phyloP scores from a whole-genome alignment of 2,888 invertebrate species.

The Apocheima hispidaria region DNA sequence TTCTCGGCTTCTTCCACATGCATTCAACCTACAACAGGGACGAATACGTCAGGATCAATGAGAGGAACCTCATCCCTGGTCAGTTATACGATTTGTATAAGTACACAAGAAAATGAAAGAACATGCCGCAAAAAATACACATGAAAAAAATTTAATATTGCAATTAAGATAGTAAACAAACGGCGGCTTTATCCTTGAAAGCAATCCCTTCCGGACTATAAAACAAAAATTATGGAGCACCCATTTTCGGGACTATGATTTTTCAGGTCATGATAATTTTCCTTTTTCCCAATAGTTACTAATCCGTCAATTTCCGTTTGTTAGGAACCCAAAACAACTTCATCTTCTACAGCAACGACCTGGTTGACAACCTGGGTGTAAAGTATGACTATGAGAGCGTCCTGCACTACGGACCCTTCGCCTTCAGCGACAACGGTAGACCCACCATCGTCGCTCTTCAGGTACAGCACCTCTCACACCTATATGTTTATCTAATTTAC shows the following conservation, averaged over 20 bases:
- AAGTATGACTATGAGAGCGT: slow-evolving; percentile 91
- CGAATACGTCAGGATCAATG: slow-evolving; percentile 88
- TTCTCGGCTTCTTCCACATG: slow-evolving; percentile 81
- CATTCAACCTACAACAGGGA: slow-evolving; percentile 77
- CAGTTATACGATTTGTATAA: slow-evolving; percentile 23
- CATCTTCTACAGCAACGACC: slow-evolving; percentile 84
- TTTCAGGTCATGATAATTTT: too few species aligned
- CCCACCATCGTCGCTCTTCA: slow-evolving; percentile 87
- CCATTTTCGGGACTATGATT: too few species aligned
- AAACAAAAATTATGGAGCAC: too few species aligned
- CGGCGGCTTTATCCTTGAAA: too few species aligned
- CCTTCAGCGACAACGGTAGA: slow-evolving; percentile 88
- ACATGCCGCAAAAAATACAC: too few species aligned
- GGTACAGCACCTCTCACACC: too few species aligned
- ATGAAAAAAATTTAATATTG: too few species aligned
- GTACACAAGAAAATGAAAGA: too few species aligned
- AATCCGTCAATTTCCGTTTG: not conserved
- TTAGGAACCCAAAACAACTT: slow-evolving; percentile 80
- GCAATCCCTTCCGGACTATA: too few species aligned
- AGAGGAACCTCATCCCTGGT: slow-evolving; percentile 89
- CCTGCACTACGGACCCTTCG: slow-evolving; percentile 89
- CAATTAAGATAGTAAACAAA: too few species aligned
- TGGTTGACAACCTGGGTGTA: slow-evolving; percentile 87
- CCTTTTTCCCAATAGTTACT: too few species aligned
- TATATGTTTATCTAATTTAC: too few species aligned